phyloP scores from a whole-genome alignment of 2,113 vertebrate species.

The Semnornis frantzii region DNA sequence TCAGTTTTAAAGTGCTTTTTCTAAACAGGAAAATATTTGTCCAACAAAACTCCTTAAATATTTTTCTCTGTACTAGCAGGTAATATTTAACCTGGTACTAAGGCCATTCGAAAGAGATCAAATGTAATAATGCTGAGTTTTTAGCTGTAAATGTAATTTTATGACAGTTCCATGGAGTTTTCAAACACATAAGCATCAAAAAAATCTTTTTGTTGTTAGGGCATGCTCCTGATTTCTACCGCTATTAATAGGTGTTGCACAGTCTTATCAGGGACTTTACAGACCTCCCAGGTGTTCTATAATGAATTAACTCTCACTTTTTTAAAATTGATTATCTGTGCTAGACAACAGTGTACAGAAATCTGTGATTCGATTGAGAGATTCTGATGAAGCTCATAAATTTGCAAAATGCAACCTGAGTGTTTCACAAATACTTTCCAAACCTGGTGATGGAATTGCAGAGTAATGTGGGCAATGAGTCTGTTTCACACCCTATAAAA shows the following conservation, averaged over 20 bases:
- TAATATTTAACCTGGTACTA: background rate
- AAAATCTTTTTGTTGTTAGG: background rate
- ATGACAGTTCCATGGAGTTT: background rate
- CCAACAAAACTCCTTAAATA: conserved; percentile 48
- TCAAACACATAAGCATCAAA: background rate
- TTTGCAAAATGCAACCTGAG: background rate
- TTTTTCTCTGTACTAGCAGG: conserved; percentile 33
- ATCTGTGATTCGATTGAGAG: background rate
- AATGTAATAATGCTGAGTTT: background rate
- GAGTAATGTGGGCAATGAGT: background rate
- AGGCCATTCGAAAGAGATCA: background rate
- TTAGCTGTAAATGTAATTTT: background rate
- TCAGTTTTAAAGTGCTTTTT: conserved; percentile 1
- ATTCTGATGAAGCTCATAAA: background rate
- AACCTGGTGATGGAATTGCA: background rate
- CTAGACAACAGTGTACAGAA: background rate
- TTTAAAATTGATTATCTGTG: background rate
- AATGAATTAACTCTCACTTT: background rate
- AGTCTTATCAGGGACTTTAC: background rate
- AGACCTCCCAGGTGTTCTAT: background rate
- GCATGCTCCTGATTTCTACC: background rate
- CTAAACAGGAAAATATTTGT: conserved; percentile 56
- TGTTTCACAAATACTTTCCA: background rate
- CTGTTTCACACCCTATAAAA: background rate
- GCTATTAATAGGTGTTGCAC: background rate